Evolutionary conservation across 2,113 vertebrate genomes (phyloP).

Genomic region (Stomatorhinus ivindoensis): DNA sequence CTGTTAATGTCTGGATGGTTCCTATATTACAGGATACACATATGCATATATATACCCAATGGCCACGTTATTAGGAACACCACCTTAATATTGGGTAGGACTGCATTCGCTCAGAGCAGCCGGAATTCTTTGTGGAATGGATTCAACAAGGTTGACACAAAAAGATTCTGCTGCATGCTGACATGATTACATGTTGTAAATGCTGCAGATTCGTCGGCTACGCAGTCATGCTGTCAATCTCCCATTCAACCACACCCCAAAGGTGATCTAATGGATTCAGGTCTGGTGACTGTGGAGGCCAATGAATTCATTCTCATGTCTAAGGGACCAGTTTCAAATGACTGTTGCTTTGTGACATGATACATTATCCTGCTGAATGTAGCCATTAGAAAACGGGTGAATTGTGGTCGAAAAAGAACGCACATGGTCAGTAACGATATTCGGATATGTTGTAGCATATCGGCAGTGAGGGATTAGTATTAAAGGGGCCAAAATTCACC

Average conservation of each 20-base stretch:
- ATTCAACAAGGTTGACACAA: background rate
- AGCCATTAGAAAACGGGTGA: background rate
- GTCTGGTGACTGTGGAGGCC: background rate
- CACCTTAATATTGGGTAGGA: background rate
- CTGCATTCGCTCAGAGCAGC: background rate
- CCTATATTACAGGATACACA: background rate
- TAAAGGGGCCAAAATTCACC: background rate
- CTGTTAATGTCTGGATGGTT: background rate
- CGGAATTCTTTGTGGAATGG: background rate
- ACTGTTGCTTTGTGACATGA: background rate
- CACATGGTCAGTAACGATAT: background rate
- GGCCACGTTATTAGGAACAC: background rate
- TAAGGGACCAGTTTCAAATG: background rate
- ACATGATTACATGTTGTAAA: background rate
- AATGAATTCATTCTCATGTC: background rate
- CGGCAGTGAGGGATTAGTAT: background rate
- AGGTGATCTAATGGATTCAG: background rate
- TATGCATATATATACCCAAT: background rate
- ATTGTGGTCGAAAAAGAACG: background rate
- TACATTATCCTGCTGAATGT: background rate
- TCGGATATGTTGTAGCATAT: background rate
- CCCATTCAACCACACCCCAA: background rate
- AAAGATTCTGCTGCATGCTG: background rate
- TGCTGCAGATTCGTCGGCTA: background rate
- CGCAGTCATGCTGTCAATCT: background rate